Evolutionary conservation across 2,797 vertebrate species (phyloP).

Genomic region (Coregonus ussuriensis): DNA sequence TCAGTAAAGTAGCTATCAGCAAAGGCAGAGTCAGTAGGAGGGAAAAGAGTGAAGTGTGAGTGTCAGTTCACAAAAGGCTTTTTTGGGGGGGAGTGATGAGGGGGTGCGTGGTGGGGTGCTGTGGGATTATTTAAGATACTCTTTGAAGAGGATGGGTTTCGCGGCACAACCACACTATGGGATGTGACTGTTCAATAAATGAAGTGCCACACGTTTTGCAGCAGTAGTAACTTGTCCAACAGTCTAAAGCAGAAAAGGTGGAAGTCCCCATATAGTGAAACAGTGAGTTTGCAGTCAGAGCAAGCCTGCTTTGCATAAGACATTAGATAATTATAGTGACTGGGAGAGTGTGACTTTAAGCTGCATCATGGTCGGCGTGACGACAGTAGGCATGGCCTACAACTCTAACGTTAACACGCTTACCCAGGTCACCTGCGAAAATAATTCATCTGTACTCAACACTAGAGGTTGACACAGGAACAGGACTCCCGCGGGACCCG

Average conservation of each 20-base stretch:
- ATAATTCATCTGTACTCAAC: neutral
- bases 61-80: too few species aligned
- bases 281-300: neutral
- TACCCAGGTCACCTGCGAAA: neutral
- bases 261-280: neutral
- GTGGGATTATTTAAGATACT: too few species aligned
- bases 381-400: too few species aligned
- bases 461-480: neutral
- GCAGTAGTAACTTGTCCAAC: neutral
- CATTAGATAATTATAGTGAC: conserved; percentile 12
- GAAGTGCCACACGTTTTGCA: neutral
- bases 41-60: too few species aligned
- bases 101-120: too few species aligned
- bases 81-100: too few species aligned
- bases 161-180: too few species aligned
- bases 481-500: too few species aligned
- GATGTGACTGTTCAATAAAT: neutral
- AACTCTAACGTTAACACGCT: neutral
- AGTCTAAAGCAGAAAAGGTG: neutral
- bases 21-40: too few species aligned
- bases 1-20: too few species aligned
- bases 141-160: too few species aligned
- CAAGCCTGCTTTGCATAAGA: neutral
- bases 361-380: neutral
- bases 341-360: conserved; percentile 24